phyloP scores from a whole-genome alignment of 2,797 vertebrate species.

The Eulemur coronatus region DNA sequence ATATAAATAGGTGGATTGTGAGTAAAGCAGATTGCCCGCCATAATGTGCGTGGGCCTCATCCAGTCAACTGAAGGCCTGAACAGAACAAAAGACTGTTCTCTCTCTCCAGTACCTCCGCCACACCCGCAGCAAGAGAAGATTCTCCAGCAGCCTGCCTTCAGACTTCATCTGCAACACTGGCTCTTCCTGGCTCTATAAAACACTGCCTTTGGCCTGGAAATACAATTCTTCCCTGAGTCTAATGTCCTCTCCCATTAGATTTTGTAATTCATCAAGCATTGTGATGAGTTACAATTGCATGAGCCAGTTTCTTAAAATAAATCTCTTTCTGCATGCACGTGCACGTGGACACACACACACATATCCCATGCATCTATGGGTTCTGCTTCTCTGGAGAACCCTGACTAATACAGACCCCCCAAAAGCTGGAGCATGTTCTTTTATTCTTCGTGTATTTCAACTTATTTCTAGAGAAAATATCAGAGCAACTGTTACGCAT shows the following conservation, averaged over 20 bases:
- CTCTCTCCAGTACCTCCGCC: too few species aligned
- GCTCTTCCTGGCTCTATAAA: not conserved
- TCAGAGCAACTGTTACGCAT: not conserved
- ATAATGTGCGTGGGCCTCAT: not conserved
- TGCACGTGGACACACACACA: too few species aligned
- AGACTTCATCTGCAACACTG: not conserved
- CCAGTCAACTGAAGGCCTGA: not conserved
- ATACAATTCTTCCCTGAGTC: not conserved
- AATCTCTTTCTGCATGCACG: not conserved
- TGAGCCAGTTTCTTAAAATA: not conserved
- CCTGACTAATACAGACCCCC: not conserved
- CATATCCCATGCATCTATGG: not conserved
- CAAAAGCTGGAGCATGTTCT: not conserved
- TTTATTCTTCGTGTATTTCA: not conserved
- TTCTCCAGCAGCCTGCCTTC: not conserved
- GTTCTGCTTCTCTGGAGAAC: not conserved
- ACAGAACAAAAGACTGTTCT: fast-evolving
- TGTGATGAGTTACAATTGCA: not conserved
- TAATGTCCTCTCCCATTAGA: not conserved
- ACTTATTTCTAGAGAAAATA: not conserved
- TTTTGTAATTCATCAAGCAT: not conserved
- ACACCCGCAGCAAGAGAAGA: not conserved
- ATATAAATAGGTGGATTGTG: not conserved
- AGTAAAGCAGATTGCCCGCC: not conserved
- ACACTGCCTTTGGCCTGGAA: not conserved